Evolutionary conservation across 2,888 invertebrate species (phyloP), one percentile per base, ranked within the genome.

Genomic region (Polydrusus pterygomalis): DNA sequence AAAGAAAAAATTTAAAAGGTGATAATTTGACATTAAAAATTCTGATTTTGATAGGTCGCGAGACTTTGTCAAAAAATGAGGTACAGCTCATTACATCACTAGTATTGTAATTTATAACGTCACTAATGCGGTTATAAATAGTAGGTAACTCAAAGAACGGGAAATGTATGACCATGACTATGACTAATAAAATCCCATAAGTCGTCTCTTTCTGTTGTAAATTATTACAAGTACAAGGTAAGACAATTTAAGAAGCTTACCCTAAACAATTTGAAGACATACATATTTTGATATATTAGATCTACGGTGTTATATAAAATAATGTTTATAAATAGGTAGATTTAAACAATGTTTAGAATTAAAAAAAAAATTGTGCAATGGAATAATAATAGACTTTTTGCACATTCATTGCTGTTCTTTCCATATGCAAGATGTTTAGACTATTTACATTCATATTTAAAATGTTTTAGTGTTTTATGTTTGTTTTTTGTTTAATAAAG

Each of bases 401-500:
- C 87, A 87, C 87, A 86, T 85, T 84, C 87, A 83, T 79, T 85
- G 85, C 84, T 86, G 86, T 86, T 87, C 86, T 87, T 87, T 87
- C 86, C 86, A 87, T 86, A 72, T 83, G 85, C 85, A 86, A 87
- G 85, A 86, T 87, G 86, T 87, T 86, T 87, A 87, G 85, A 83
- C 84, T 83, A 84, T 83, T 84, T 85, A 86, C 83, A 60, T 84
- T 86, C 85, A 84, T 83, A 85, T 77, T 84, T 86, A 84, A 86
- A 86, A 86, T 86, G 86, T 86, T 87, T 85, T 86, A 69, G 74
- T 64, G 74, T 74, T 70, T 70, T 74, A 69, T 64, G 85, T 87
- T 87, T 86, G 86, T 86, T 86, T 86, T 60, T 86, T 83, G 82
- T 84, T 85, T 85, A 86, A 86, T 87, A 87, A 87, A 87, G 87